Percentiles rank a stretch among this genome's conserved stretches.
These are phyloP conservation scores for Cryptocheilus praepositus DNA, from an alignment of 2,888 invertebrate species.

Conservation along the genomic window DNA sequence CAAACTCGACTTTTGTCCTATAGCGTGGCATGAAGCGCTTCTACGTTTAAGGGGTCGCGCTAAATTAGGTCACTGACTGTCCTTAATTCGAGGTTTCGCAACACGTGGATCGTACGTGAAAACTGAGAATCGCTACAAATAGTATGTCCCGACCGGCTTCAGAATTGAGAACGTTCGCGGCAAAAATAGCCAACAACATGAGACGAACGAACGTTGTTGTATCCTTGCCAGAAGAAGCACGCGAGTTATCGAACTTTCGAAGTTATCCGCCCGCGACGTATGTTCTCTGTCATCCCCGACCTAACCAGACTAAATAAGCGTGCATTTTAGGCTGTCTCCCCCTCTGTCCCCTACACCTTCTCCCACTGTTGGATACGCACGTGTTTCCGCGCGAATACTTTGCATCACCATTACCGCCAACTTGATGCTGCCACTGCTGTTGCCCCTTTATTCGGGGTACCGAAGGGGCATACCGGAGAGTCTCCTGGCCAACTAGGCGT, in stretches of 20 bases:
- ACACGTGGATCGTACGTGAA: no score
- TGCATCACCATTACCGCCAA: constrained; percentile 65
- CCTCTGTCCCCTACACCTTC: constrained; percentile 29
- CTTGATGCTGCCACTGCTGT: constrained; percentile 42
- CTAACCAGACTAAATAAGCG: constrained; percentile 24
- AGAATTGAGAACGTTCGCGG: no score
- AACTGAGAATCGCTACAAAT: no score
- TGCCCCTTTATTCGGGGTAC: background rate
- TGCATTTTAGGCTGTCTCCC: background rate
- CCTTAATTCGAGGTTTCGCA: no score
- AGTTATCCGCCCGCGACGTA: no score
- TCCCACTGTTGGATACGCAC: constrained; percentile 54
- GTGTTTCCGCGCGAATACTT: constrained; percentile 70
- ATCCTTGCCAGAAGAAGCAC: no score
- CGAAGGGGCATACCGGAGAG: constrained; percentile 23
- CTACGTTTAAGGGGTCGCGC: background rate
- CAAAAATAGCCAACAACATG: no score
- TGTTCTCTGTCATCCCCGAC: constrained; percentile 65
- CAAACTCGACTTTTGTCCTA: constrained; percentile 48
- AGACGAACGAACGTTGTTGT: no score
- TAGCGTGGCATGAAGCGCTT: constrained; percentile 48
- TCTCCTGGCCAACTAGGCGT: constrained; percentile 74
- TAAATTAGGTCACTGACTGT: background rate
- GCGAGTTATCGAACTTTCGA: no score
- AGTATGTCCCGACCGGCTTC: no score